Percentiles rank a stretch among this genome's conserved stretches.
phyloP scores from a whole-genome alignment of 2,113 vertebrate species.

The Ariopsis seemanni region DNA sequence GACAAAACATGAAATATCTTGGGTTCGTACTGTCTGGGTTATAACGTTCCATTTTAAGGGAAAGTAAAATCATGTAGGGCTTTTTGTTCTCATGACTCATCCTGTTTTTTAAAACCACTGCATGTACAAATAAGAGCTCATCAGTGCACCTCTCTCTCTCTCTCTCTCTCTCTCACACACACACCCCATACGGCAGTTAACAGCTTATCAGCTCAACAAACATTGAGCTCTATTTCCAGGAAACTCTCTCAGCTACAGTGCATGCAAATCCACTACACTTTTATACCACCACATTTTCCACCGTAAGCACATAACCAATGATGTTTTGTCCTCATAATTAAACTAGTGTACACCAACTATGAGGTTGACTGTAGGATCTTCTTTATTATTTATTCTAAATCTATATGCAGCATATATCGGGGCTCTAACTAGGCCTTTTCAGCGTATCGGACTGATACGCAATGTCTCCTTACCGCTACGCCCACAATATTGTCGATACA shows the following conservation, averaged over 20 bases:
- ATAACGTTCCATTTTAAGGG: not conserved
- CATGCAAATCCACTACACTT: not conserved
- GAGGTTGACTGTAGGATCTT: not conserved
- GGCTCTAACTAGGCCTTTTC: too few species aligned
- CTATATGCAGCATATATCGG: not conserved
- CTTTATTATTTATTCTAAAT: not conserved
- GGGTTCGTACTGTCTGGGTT: too few species aligned
- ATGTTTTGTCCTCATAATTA: too few species aligned
- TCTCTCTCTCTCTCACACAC: not conserved
- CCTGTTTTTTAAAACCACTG: not conserved
- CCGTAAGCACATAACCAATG: not conserved
- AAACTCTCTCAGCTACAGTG: slow-evolving; percentile 11
- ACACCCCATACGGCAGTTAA: not conserved
- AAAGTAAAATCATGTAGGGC: not conserved
- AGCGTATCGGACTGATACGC: too few species aligned
- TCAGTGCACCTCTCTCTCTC: not conserved
- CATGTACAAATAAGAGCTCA: not conserved
- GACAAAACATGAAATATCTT: too few species aligned
- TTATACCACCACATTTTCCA: not conserved
- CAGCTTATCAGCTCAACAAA: not conserved
- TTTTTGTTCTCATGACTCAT: not conserved
- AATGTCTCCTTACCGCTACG: too few species aligned
- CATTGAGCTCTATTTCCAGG: slow-evolving; percentile 26
- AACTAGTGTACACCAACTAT: too few species aligned
- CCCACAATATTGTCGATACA: too few species aligned